These are phyloP conservation scores for Leucoraja erinaceus DNA, from an alignment of 2,113 vertebrate species.

Conservation along the genomic window DNA sequence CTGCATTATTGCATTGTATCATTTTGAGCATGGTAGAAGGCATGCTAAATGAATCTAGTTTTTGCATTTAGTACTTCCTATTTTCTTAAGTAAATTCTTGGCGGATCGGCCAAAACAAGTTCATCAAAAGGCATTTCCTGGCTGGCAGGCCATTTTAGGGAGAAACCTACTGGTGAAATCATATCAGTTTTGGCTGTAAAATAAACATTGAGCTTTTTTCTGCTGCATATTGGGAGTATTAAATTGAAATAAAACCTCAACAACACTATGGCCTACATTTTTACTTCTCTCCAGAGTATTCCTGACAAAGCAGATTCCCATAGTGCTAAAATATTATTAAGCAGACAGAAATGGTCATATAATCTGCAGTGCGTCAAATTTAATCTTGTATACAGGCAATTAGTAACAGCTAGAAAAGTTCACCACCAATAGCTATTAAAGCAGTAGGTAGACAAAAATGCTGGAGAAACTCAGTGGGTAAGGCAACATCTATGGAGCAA, in stretches of 20 bases:
- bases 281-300: neutral
- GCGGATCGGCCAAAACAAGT: neutral
- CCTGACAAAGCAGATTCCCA: neutral
- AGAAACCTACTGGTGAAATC: neutral
- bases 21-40: neutral
- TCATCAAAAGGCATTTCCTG: neutral
- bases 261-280: neutral
- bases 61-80: neutral
- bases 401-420: neutral
- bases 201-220: too few species aligned
- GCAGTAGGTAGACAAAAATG: too few species aligned
- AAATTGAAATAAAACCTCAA: neutral
- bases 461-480: too few species aligned
- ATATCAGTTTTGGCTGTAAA: neutral
- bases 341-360: neutral
- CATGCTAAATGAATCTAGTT: neutral
- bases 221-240: neutral
- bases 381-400: neutral
- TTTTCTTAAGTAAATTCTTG: neutral
- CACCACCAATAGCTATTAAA: neutral
- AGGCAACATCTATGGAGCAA: too few species aligned
- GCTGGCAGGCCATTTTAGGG: neutral
- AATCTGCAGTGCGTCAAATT: neutral
- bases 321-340: neutral
- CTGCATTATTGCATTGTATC: neutral